Conservation (phyloP, 2,797 vertebrate genomes). For the Antrozous pallidus region DNA sequence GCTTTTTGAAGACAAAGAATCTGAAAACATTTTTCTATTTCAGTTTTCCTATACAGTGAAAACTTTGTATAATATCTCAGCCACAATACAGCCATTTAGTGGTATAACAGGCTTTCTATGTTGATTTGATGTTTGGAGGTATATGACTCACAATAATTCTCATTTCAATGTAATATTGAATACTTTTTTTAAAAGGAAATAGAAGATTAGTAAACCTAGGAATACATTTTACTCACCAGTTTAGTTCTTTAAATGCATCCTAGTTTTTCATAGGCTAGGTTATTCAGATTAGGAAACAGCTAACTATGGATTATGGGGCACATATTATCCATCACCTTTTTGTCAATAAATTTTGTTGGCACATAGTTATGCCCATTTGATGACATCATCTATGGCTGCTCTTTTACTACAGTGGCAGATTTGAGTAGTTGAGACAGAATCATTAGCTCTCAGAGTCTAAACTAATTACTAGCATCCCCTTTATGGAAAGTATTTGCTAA, state of each 20-base stretch:
- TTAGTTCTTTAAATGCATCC: not conserved
- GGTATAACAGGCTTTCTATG: not conserved
- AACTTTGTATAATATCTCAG: not conserved
- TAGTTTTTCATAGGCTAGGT: not conserved
- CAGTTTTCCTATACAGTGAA: constrained; percentile 12
- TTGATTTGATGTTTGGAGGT: not conserved
- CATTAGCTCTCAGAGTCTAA: not conserved
- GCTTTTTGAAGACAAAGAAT: constrained; percentile 30
- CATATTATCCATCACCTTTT: not conserved
- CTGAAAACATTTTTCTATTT: constrained; percentile 13
- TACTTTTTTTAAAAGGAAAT: not conserved
- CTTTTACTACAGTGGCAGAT: not conserved
- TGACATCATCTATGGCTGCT: not conserved
- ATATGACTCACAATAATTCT: not conserved
- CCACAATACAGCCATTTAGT: not conserved
- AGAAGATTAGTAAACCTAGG: not conserved
- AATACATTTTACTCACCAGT: not conserved
- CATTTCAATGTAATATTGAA: not conserved
- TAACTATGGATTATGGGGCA: not conserved
- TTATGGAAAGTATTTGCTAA: not conserved
- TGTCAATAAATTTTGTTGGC: not conserved
- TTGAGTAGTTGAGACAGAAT: not conserved
- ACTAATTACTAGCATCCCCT: not conserved
- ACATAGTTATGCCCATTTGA: not conserved
- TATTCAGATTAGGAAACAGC: not conserved